Conservation (phyloP, 2,113 vertebrate genomes). For the Chaetorhynchus papuensis region DNA sequence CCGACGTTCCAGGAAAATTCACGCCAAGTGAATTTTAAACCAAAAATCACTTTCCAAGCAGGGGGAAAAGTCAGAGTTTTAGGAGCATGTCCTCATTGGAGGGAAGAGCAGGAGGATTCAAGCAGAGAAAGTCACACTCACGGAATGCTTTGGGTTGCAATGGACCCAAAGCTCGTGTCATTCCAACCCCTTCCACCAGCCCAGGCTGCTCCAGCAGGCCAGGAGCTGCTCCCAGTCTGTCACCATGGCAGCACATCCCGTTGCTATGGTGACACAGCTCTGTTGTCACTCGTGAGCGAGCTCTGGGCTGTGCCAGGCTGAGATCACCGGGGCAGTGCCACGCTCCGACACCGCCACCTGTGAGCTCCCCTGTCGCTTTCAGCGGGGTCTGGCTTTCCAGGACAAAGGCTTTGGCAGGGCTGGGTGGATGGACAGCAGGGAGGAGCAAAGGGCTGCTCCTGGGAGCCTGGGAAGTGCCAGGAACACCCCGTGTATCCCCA, state of each 20-base stretch:
- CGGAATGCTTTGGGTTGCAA: fast-evolving
- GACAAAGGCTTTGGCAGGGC: neutral
- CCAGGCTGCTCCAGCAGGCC: neutral
- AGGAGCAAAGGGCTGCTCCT: neutral
- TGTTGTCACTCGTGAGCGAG: neutral
- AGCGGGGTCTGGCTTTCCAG: neutral
- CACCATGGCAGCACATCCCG: neutral
- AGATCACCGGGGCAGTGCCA: fast-evolving
- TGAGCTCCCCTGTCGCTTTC: neutral
- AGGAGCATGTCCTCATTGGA: neutral
- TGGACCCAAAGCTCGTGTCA: neutral
- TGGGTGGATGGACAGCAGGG: neutral
- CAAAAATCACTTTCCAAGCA: neutral
- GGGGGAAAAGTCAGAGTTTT: neutral
- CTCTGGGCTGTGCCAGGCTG: neutral
- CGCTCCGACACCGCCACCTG: fast-evolving
- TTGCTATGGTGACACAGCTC: neutral
- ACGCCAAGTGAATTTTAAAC: neutral
- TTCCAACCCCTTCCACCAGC: neutral
- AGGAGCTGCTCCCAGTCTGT: neutral
- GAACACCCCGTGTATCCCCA: fast-evolving
- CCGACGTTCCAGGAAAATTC: neutral
- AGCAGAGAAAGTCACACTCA: no score
- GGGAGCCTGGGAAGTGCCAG: neutral
- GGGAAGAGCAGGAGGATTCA: neutral